These are phyloP conservation scores for Hylomyscus alleni DNA, from an alignment of 2,797 vertebrate species.

Conservation along the genomic window DNA sequence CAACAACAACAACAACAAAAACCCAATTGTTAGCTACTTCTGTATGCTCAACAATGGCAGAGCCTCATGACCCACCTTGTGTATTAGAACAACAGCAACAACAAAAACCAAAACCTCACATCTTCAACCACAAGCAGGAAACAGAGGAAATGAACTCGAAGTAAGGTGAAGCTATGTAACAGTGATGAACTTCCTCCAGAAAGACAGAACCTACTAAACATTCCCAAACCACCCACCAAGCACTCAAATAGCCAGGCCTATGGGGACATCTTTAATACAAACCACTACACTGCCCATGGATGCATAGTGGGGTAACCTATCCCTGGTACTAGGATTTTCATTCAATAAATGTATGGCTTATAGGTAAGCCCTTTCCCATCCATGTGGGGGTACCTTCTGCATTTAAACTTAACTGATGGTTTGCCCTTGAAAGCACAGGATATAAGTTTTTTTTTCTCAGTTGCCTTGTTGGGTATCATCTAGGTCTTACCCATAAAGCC, in stretches of 20 bases:
- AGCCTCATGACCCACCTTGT: background rate
- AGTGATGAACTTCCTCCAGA: background rate
- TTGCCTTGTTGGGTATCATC: background rate
- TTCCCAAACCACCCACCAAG: background rate
- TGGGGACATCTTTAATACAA: background rate
- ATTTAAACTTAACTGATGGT: background rate
- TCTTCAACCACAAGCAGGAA: background rate
- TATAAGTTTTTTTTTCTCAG: background rate
- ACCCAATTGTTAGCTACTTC: background rate
- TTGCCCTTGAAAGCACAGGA: background rate
- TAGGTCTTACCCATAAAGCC: background rate
- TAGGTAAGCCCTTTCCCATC: background rate
- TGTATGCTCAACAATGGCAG: background rate
- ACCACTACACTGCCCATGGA: background rate
- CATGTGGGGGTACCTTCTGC: background rate
- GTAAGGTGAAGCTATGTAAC: background rate
- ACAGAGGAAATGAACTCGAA: background rate
- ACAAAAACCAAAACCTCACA: background rate
- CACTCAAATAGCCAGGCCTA: background rate
- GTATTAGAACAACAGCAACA: background rate
- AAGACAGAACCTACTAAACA: background rate
- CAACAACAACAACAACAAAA: background rate
- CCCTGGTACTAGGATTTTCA: background rate
- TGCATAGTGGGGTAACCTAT: background rate
- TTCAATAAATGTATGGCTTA: background rate